Evolutionary conservation across 2,888 invertebrate species (phyloP).

Genomic region (Frankliniella intonsa): DNA sequence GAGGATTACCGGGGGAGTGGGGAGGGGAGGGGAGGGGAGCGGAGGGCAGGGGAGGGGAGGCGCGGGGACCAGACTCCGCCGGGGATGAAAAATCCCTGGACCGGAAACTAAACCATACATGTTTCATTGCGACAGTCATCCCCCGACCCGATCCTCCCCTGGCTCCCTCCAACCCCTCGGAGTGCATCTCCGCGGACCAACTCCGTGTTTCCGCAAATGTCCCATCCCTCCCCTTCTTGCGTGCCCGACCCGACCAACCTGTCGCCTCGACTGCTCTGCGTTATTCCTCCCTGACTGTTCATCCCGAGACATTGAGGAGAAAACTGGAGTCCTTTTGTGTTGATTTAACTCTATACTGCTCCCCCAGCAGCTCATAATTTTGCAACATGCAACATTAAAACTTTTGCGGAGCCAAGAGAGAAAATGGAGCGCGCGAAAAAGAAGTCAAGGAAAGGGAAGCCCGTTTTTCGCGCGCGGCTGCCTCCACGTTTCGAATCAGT

Average conservation of each 20-base stretch:
- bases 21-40: background rate
- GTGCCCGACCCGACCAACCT: too few species aligned
- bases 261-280: too few species aligned
- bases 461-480: background rate
- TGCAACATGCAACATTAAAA: too few species aligned
- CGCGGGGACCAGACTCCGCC: background rate
- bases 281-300: too few species aligned
- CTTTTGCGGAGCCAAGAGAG: too few species aligned
- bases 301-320: too few species aligned
- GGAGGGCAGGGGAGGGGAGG: background rate
- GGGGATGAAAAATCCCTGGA: slow-evolving; percentile 17
- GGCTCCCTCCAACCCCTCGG: background rate
- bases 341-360: too few species aligned
- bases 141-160: background rate
- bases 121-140: background rate
- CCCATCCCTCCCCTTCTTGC: too few species aligned
- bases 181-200: background rate
- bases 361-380: too few species aligned
- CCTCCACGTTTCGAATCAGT: background rate
- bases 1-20: background rate
- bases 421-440: too few species aligned
- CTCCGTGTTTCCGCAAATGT: background rate
- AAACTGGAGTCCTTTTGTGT: too few species aligned
- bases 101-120: slow-evolving; percentile 17
- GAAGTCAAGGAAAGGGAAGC: too few species aligned